Conservation (phyloP, 2,113 vertebrate species). For the Mesocricetus auratus region DNA sequence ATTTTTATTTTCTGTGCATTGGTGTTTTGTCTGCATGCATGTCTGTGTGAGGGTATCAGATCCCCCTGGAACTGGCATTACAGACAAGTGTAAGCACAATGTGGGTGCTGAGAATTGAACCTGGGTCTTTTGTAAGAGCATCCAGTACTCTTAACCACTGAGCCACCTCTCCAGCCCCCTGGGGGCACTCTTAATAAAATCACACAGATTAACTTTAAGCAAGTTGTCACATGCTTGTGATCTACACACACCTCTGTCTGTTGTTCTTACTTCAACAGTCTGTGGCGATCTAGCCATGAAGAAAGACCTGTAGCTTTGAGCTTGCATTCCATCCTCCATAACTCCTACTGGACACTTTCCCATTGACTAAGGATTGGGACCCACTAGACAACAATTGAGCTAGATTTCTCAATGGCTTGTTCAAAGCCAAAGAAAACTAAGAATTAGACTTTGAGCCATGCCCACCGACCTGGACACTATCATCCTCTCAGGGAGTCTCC, state of each 20-base stretch:
- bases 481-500: neutral
- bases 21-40: neutral
- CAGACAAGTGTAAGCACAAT: neutral
- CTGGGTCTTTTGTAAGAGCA: neutral
- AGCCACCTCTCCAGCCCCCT: neutral
- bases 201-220: neutral
- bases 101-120: neutral
- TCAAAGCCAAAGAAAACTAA: neutral
- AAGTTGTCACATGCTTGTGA: neutral
- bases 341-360: neutral
- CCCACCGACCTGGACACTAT: neutral
- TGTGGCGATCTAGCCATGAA: neutral
- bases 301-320: fast-evolving
- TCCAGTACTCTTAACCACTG: neutral
- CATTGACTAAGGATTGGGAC: neutral
- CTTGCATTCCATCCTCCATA: neutral
- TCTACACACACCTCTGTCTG: neutral
- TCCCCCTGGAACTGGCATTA: neutral
- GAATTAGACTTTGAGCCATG: neutral
- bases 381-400: neutral
- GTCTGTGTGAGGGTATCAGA: neutral
- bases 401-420: neutral
- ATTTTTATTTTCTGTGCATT: neutral
- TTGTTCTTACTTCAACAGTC: too few relatives aligned
- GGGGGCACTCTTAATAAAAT: neutral